Evolutionary conservation across 2,888 invertebrate species (phyloP), one percentile per base, ranked within the genome.

Genomic region (Carpatolechia fugitivella): DNA sequence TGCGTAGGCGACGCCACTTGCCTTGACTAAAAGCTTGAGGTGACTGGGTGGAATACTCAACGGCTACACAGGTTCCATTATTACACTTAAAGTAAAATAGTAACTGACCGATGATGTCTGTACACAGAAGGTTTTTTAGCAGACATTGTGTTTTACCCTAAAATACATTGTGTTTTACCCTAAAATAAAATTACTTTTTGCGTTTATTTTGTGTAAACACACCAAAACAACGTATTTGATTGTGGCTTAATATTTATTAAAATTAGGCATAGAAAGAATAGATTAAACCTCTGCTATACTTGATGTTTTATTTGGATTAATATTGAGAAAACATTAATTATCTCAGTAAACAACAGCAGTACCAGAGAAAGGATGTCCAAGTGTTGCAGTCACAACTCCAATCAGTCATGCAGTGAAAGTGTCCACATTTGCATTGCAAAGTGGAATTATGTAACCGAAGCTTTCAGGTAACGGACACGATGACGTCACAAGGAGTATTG

Each of bases 391-490:
- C 44, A 44, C 44, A 44, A 14, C 80, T 78, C 82, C 85, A 84
- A 85, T 77, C 78, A 66, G 74, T 61, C 66, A 58, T 70, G 61
- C 54, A 61, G 78, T 71, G 85, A 85, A 85, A 85, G 84, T 77
- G 61, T 3, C 69, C 40, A 29, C 41, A 71, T 66, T 70, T 70
- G 74, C 76, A 79, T 79, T 70, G 65, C 68, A 13, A 44, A 44
- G 29, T 44, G 29, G 56, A 60, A 61, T 65, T 74, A 65, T 58
- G 68, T 65, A 77, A 78, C 31, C 47, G 24, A 48, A 38, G 47
- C 56, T 52, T 52, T 56, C 52, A 33, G 48, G 48, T 33, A 33
- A 16, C 33, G 31, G 48, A 33, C 48, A 10, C 1, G 3, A 30
- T 18, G 48, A 48, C 20, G 44, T 44, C 44, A 44, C 40, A 18